These are phyloP conservation scores for Eupsilia transversa DNA, from an alignment of 2,888 invertebrate genomes.

Conservation along the genomic window DNA sequence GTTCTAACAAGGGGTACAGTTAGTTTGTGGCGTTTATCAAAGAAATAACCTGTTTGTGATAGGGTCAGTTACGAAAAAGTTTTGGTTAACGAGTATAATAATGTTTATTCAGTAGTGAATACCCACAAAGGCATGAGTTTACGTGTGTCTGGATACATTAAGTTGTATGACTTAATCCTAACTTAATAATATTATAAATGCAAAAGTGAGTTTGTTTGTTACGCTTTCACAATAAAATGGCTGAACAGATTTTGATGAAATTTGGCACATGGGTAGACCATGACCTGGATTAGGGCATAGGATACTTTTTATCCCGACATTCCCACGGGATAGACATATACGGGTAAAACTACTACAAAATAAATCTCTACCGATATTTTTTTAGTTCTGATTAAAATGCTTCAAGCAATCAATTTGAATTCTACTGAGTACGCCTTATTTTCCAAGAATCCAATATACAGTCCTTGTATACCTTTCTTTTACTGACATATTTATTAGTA, in stretches of 20 bases:
- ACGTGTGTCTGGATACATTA: background rate
- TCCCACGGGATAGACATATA: too few relatives aligned
- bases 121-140: background rate
- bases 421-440: conserved; percentile 29
- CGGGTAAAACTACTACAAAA: background rate
- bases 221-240: too few relatives aligned
- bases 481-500: conserved; percentile 49
- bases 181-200: too few relatives aligned
- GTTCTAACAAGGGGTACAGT: conserved; percentile 38
- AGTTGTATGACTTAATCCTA: too few relatives aligned
- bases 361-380: background rate
- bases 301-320: too few relatives aligned
- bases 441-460: conserved; percentile 29
- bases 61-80: conserved; percentile 10
- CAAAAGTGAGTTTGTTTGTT: too few relatives aligned
- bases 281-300: too few relatives aligned
- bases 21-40: conserved; percentile 23
- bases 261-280: too few relatives aligned
- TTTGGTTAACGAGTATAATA: background rate
- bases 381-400: conserved; percentile 8
- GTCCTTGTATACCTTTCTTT: conserved; percentile 37
- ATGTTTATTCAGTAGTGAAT: background rate
- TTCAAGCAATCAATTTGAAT: conserved; percentile 5
- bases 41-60: conserved; percentile 15
- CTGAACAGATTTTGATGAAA: too few relatives aligned